These are phyloP conservation scores for Acanthochromis polyacanthus DNA, from an alignment of 2,113 vertebrate species.

Conservation along the genomic window DNA sequence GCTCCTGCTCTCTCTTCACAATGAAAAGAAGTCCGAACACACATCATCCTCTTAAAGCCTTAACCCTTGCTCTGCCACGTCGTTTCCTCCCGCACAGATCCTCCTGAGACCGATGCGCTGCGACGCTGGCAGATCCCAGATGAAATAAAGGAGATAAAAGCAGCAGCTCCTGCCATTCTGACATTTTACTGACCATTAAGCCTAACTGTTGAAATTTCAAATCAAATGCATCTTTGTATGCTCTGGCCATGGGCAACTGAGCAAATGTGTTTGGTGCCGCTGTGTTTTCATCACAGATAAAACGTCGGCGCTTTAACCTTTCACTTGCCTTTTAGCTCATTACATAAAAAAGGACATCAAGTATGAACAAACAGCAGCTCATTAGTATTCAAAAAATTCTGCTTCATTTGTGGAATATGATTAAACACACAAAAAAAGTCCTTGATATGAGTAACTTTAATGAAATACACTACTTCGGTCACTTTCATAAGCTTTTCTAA, in stretches of 20 bases:
- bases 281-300: conserved; percentile 44
- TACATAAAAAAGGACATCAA: neutral
- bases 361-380: neutral
- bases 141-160: conserved; percentile 27
- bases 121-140: neutral
- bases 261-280: conserved; percentile 19
- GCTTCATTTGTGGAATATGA: neutral
- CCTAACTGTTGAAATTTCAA: conserved; percentile 13
- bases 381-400: neutral
- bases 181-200: conserved; percentile 22
- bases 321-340: neutral
- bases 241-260: conserved; percentile 16
- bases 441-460: neutral
- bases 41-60: conserved; percentile 70
- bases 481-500: neutral
- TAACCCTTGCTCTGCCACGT: conserved; percentile 66
- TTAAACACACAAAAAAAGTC: neutral
- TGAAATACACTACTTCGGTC: neutral
- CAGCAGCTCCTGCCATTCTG: neutral
- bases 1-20: conserved; percentile 55
- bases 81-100: conserved; percentile 12
- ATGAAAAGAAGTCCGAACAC: conserved; percentile 71
- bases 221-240: conserved; percentile 35
- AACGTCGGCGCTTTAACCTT: conserved; percentile 12
- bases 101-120: neutral